Evolutionary conservation across 2,888 invertebrate genomes (phyloP).

Genomic region (Thymelicus acteon): DNA sequence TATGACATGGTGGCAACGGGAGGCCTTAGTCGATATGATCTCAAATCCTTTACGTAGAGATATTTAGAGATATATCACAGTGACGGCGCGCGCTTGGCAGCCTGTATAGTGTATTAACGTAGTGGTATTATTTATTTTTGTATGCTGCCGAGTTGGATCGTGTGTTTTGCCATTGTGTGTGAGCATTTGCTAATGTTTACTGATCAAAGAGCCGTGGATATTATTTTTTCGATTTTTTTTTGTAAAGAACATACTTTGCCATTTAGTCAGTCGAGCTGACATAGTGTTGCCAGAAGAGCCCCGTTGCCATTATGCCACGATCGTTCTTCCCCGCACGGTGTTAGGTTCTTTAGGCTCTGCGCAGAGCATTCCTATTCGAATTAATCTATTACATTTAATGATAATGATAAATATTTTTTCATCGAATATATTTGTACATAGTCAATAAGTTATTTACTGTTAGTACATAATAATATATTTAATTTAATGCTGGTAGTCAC

Average conservation of each 20-base stretch:
- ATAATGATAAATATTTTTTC: constrained; percentile 49
- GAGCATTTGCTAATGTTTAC: constrained; percentile 4
- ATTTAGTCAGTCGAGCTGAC: neutral
- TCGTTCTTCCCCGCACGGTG: constrained; percentile 42
- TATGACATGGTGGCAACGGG: constrained; percentile 64
- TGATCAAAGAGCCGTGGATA: constrained; percentile 16
- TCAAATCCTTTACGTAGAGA: constrained; percentile 42
- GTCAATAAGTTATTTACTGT: constrained; percentile 56
- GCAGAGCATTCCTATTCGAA: constrained; percentile 75
- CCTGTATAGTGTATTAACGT: constrained; percentile 25
- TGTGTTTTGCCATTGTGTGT: constrained; percentile 16
- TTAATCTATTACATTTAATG: constrained; percentile 46
- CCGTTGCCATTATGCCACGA: constrained; percentile 31
- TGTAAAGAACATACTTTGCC: constrained; percentile 8
- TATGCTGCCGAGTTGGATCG: constrained; percentile 9
- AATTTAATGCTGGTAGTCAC: constrained; percentile 78
- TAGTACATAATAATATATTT: constrained; percentile 37
- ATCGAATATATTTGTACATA: constrained; percentile 80
- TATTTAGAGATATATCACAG: constrained; percentile 6
- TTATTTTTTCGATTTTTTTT: constrained; percentile 27
- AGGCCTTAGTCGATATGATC: constrained; percentile 55
- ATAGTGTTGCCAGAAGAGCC: constrained; percentile 9
- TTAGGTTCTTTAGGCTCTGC: constrained; percentile 59
- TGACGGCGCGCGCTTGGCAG: constrained; percentile 17
- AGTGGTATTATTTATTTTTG: constrained; percentile 33